Evolutionary conservation across 2,113 vertebrate species (phyloP), one percentile per base, ranked within the genome.

Genomic region (Erythrocercus mccallii): DNA sequence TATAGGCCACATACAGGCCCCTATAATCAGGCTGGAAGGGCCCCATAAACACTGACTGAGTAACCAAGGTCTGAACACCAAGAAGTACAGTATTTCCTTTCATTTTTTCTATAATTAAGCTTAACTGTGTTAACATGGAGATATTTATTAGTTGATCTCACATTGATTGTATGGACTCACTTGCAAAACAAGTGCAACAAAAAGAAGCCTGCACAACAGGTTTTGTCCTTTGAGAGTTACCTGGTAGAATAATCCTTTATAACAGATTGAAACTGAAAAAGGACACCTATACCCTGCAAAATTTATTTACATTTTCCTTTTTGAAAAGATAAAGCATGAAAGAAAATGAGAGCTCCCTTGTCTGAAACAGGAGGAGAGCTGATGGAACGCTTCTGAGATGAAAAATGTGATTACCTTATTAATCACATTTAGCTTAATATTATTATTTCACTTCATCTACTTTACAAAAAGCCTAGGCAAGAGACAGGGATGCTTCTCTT

Each of bases 321-420:
- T 50, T 38, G 35, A 76, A 92, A 69, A 58, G 19, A 48, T 30
- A 85, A 72, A 50, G 2, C 33, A 33, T 15, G 14, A 77, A 65
- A 73, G 17, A 91, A 91, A 87, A 91, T n/a, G 33, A 54, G 17
- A 38, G 4, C 47, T 95, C 42, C 19, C 42, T 91, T 77, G 30
- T n/a, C 74, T 86, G 78, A 90, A 95, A 62, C 23, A 89, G 68
- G 57, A 86, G 72, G 81, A 86, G 27, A 80, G 47, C 38, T 74
- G 71, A 62, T 31, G 73, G 68, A 95, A 95, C 5, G 19, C 31
- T 86, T 88, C 74, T 86, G 78, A 79, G 57, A 91, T 92, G 37
- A 62, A 61, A 95, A 93, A 86, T 83, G 33, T 38, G 51, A 80
- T 96, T 96, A 91, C 54, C 28, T 23, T 92, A 94, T 95, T 95